Evolutionary conservation across 2,113 vertebrate species (phyloP).

Genomic region (Suncus etruscus): DNA sequence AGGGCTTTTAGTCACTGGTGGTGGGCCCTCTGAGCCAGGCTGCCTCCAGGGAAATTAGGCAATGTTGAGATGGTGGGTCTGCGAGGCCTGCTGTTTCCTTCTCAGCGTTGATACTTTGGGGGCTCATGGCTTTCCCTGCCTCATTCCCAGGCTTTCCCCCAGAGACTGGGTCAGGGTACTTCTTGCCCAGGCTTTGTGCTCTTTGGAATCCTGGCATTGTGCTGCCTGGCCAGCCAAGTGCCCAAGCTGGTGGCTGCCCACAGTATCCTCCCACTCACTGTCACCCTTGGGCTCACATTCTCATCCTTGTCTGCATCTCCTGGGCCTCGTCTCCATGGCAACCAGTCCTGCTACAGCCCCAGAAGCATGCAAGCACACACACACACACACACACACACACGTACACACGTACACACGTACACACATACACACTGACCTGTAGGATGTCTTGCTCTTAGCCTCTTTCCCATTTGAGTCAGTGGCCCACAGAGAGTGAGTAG

Average conservation of each 20-base stretch:
- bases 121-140: not conserved
- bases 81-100: not conserved
- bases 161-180: not conserved
- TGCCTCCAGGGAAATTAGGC: not conserved
- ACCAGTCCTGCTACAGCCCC: not conserved
- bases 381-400: too few relatives aligned
- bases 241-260: not conserved
- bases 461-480: not conserved
- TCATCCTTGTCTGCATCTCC: too few relatives aligned
- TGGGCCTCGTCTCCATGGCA: not conserved
- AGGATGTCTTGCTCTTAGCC: not conserved
- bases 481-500: too few relatives aligned
- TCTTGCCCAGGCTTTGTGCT: not conserved
- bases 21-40: not conserved
- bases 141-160: not conserved
- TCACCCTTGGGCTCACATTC: not conserved
- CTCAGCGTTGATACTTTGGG: accelerated
- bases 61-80: too few relatives aligned
- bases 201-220: not conserved
- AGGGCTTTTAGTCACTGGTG: too few relatives aligned
- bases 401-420: too few relatives aligned
- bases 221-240: not conserved
- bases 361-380: too few relatives aligned
- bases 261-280: not conserved
- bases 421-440: accelerated